Evolutionary conservation across 2,888 invertebrate genomes (phyloP).

Genomic region (Glyphotaelius pellucidus): DNA sequence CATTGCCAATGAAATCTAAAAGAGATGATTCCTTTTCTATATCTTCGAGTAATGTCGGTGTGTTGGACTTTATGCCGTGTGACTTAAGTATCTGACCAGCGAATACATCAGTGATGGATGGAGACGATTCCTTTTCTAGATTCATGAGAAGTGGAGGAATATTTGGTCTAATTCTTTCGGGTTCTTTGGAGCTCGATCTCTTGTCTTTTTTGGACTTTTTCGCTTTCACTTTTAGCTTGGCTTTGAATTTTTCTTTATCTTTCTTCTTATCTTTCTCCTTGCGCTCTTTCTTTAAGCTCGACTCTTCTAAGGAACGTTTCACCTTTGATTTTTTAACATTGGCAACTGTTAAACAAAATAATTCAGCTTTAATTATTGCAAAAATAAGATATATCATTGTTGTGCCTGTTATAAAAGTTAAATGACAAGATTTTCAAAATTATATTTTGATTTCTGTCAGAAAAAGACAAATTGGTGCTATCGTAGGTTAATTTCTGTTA

Average conservation of each 20-base stretch:
- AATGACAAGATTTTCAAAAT: not conserved
- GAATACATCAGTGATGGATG: constrained; percentile 81
- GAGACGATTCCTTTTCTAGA: constrained; percentile 71
- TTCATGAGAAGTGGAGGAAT: constrained; percentile 72
- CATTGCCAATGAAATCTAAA: constrained; percentile 50
- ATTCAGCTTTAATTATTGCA: not conserved
- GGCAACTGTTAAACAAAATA: constrained; percentile 46
- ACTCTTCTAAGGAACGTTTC: constrained; percentile 35
- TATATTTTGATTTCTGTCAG: too few species aligned
- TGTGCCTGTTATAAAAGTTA: not conserved
- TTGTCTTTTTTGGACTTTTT: constrained; percentile 75
- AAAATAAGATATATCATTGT: not conserved
- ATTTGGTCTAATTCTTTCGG: constrained; percentile 74
- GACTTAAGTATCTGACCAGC: constrained; percentile 80
- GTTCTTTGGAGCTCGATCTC: constrained; percentile 69
- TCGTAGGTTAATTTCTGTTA: too few species aligned
- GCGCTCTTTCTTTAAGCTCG: constrained; percentile 55
- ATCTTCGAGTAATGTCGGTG: constrained; percentile 57
- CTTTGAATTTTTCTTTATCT: constrained; percentile 68
- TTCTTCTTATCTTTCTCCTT: constrained; percentile 72
- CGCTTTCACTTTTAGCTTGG: constrained; percentile 71
- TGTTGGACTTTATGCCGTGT: constrained; percentile 71
- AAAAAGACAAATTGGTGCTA: too few species aligned
- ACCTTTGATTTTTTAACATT: constrained; percentile 68
- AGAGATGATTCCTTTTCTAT: constrained; percentile 69